phyloP scores from a whole-genome alignment of 1,140 invertebrate species.

The Yoshiicerus persimilis region DNA sequence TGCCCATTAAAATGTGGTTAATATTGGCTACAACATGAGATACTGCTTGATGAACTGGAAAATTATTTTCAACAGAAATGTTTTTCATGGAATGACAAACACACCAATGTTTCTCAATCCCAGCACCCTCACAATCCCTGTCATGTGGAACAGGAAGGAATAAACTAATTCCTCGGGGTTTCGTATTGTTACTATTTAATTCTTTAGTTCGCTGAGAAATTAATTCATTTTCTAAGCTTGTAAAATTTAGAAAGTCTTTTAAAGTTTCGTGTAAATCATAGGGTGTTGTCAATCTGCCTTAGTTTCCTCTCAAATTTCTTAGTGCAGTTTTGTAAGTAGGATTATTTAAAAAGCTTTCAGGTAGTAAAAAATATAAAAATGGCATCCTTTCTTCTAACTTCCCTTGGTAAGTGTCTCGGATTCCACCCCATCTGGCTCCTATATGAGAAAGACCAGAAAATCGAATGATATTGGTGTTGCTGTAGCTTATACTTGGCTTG shows the following conservation, averaged over 20 bases:
- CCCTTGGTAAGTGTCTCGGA: conserved; percentile 40
- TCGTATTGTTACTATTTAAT: no score
- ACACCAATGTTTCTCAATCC: conserved; percentile 43
- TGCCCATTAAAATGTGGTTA: neutral
- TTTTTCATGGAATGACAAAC: conserved; percentile 34
- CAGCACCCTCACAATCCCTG: conserved; percentile 38
- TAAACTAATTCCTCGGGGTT: conserved; percentile 41
- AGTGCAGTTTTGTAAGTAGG: conserved; percentile 2
- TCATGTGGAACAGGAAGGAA: conserved; percentile 17
- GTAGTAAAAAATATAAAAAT: conserved; percentile 40
- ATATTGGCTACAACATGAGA: conserved; percentile 18
- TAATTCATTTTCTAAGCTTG: neutral
- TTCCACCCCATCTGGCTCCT: conserved; percentile 55
- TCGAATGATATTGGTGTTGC: no score
- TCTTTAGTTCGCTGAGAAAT: neutral
- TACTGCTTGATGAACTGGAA: neutral
- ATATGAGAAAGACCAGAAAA: neutral
- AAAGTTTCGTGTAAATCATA: conserved; percentile 46
- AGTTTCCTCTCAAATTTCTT: conserved; percentile 35
- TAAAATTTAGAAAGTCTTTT: conserved; percentile 23
- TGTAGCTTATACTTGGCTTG: no score
- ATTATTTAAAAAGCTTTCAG: conserved; percentile 13
- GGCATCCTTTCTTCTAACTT: conserved; percentile 47
- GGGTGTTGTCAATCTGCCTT: conserved; percentile 30
- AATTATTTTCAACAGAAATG: neutral